Conservation (phyloP, 2,888 invertebrate species). For the Holacanthella duospinosa region DNA sequence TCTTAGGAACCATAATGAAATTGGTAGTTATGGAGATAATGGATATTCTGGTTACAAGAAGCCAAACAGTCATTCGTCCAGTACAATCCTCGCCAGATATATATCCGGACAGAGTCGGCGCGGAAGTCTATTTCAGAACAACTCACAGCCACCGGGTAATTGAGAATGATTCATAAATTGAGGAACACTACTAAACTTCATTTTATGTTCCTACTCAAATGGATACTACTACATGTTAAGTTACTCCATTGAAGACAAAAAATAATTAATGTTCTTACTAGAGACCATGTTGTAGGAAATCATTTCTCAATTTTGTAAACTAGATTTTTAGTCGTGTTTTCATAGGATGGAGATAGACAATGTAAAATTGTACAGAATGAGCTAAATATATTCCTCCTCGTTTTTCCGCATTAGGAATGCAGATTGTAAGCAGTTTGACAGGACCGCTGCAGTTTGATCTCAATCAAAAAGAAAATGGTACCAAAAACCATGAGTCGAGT, state of each 20-base stretch:
- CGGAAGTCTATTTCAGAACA: conserved; percentile 14
- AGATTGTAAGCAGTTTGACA: not conserved
- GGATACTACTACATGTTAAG: not conserved
- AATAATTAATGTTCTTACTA: too few species aligned
- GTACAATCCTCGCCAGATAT: conserved; percentile 24
- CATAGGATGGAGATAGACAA: too few species aligned
- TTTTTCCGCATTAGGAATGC: not conserved
- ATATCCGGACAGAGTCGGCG: conserved; percentile 25
- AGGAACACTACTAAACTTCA: conserved; percentile 11
- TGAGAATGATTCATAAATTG: too few species aligned
- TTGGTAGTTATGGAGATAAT: conserved; percentile 15
- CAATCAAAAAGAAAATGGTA: not conserved
- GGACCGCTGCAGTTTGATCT: not conserved
- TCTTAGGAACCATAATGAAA: conserved; percentile 31
- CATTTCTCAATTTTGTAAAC: too few species aligned
- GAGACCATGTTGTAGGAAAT: too few species aligned
- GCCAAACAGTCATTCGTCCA: conserved; percentile 14
- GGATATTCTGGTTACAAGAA: conserved; percentile 7
- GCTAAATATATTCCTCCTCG: too few species aligned
- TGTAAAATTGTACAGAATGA: too few species aligned
- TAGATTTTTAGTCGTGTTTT: too few species aligned
- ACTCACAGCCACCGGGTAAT: conserved; percentile 21
- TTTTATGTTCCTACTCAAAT: not conserved
- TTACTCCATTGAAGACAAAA: too few species aligned
- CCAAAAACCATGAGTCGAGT: not conserved